Evolutionary conservation across 2,888 invertebrate genomes (phyloP).

Genomic region (Heliconius erato): DNA sequence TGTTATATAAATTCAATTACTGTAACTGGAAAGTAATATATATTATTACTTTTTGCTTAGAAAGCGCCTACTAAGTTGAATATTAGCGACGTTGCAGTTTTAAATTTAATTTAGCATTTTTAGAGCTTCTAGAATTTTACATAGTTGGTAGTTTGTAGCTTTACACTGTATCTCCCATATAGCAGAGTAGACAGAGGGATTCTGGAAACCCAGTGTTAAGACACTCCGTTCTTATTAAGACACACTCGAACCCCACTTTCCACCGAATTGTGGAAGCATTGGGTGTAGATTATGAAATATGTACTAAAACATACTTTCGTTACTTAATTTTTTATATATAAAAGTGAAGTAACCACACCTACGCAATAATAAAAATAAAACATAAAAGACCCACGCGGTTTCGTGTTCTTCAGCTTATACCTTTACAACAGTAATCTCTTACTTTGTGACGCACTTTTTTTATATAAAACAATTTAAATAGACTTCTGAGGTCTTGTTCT

Average conservation of each 20-base stretch:
- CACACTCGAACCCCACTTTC: too few species aligned
- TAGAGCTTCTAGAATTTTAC: constrained; percentile 32
- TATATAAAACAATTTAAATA: background rate
- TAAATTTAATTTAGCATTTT: constrained; percentile 36
- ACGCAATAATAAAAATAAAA: constrained; percentile 27
- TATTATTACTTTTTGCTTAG: background rate
- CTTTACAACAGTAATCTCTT: constrained; percentile 18
- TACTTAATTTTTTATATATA: background rate
- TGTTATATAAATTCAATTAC: background rate
- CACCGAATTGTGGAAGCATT: too few species aligned
- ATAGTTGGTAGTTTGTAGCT: background rate
- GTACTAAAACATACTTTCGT: background rate
- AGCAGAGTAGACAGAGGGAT: too few species aligned
- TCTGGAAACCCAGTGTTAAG: too few species aligned
- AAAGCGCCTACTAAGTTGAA: background rate
- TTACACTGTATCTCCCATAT: too few species aligned
- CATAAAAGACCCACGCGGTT: constrained; percentile 25
- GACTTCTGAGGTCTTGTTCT: background rate
- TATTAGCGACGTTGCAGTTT: constrained; percentile 7
- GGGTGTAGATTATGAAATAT: background rate
- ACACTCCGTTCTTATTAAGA: too few species aligned
- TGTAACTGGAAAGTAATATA: background rate
- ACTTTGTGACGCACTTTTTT: constrained; percentile 8
- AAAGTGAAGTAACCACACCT: constrained; percentile 18
- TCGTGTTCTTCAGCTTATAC: constrained; percentile 21